Evolutionary conservation across 2,888 invertebrate genomes (phyloP).

Genomic region (Glyphotaelius pellucidus): DNA sequence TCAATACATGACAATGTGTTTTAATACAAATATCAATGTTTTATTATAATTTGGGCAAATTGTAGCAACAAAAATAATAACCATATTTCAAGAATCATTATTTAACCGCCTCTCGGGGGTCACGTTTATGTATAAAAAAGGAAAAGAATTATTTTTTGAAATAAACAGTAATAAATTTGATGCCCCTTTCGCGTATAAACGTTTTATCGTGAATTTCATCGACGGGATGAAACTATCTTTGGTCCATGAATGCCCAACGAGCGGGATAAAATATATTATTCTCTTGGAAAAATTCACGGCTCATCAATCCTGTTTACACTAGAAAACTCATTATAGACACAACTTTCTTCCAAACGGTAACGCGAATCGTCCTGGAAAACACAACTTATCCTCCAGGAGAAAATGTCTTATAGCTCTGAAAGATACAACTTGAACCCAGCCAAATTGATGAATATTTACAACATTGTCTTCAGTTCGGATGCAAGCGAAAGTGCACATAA

Average conservation of each 20-base stretch:
- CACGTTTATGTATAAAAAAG: background rate
- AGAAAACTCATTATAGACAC: slow-evolving; percentile 26
- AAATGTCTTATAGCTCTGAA: background rate
- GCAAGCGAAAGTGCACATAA: slow-evolving; percentile 33
- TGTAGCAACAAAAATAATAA: too few species aligned
- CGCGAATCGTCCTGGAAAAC: slow-evolving; percentile 27
- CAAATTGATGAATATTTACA: slow-evolving; percentile 28
- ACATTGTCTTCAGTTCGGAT: slow-evolving; percentile 25
- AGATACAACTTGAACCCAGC: slow-evolving; percentile 27
- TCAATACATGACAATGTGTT: too few species aligned
- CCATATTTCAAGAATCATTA: background rate
- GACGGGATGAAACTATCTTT: slow-evolving; percentile 45
- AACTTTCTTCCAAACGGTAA: background rate
- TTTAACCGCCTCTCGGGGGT: background rate
- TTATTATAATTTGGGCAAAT: too few species aligned
- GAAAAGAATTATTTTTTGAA: background rate
- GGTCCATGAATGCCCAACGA: slow-evolving; percentile 35
- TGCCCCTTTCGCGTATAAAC: background rate
- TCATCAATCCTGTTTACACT: slow-evolving; percentile 46
- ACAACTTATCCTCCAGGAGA: slow-evolving; percentile 9
- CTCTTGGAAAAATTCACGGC: slow-evolving; percentile 26
- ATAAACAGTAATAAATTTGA: slow-evolving; percentile 28
- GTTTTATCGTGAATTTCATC: slow-evolving; percentile 45
- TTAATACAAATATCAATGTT: too few species aligned
- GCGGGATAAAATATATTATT: slow-evolving; percentile 41